Conservation (phyloP, 2,113 vertebrate genomes). For the Verasper variegatus region DNA sequence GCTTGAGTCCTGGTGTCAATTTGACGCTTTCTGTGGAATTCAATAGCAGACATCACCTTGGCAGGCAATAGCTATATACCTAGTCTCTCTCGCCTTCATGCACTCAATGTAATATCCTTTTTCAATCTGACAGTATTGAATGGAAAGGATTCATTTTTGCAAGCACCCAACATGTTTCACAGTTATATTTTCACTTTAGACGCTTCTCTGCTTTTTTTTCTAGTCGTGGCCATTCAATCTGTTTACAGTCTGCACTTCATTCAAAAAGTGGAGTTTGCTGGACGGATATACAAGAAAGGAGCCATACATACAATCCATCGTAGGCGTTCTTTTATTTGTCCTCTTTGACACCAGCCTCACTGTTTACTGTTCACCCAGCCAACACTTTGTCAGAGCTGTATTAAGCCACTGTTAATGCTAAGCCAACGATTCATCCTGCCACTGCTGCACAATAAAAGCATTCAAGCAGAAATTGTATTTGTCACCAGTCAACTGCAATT, state of each 20-base stretch:
- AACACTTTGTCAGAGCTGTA: neutral
- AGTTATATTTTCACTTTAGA: neutral
- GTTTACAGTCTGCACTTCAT: neutral
- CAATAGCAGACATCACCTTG: constrained; percentile 45
- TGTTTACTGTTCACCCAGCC: neutral
- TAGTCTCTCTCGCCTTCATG: constrained; percentile 4
- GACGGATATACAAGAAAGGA: neutral
- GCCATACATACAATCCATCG: neutral
- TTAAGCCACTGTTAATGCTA: no score
- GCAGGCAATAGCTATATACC: constrained; percentile 13
- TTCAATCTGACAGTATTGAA: neutral
- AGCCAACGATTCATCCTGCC: no score
- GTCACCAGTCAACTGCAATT: no score
- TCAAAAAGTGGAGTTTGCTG: neutral
- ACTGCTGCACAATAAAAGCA: no score
- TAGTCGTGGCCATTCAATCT: neutral
- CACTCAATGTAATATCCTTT: constrained; percentile 1
- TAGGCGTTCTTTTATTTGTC: neutral
- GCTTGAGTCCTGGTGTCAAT: constrained; percentile 10
- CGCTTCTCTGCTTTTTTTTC: neutral
- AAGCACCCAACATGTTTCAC: neutral
- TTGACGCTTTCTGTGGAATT: constrained; percentile 24
- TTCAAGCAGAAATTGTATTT: no score
- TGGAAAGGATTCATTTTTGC: neutral
- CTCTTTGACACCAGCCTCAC: neutral